Evolutionary conservation across 2,797 vertebrate genomes (phyloP), one percentile per base, ranked within the genome.

Genomic region (Australoheros facetus): DNA sequence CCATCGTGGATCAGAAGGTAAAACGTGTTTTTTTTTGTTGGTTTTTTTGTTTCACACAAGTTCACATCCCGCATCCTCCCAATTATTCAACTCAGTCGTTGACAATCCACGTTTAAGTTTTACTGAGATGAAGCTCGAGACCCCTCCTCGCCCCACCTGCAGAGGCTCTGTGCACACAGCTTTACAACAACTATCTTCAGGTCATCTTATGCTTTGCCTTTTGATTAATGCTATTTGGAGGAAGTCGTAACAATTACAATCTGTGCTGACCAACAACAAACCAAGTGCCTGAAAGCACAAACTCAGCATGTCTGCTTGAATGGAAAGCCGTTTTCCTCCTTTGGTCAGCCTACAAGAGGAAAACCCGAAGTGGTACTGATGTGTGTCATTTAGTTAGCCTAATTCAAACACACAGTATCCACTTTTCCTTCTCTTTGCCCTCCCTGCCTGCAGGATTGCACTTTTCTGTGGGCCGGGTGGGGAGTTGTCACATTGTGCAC

Each of bases 1-100:
- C 97, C 82, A 93, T 97, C 86, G 97, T 98, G 90, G 97, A 98
- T 85, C 97, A 97, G 83, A 98, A 97, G 97, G 97, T 98, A 96
- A 32, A 39, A 14, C 2, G 14, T 1, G 0, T 0, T 16, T 9
- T 62, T 10, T 21, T 62, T 62, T 32, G 5, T 32, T 32, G 30
- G 26, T 26, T 3, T 26, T 26, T 26, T 26, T 26, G 26, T 32
- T 6, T 32, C 30, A 32, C 30, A 32, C 30, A 32, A 32, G 59
- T 39, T 39, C 59, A 62, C 59, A 21, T 39, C 34, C 34, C n/a
- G 9, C 12, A 16, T 42, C 37, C 4, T 9, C 32, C 32, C 32
- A 34, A 3, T 34, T 34, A 34, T 8, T 30, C 28, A 4, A 30
- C 4, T 30, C 28, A 30, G 28, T 30, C 28, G 28, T 5, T 26